Conservation (phyloP, 2,113 vertebrate genomes). For the Uropsilus gracilis region DNA sequence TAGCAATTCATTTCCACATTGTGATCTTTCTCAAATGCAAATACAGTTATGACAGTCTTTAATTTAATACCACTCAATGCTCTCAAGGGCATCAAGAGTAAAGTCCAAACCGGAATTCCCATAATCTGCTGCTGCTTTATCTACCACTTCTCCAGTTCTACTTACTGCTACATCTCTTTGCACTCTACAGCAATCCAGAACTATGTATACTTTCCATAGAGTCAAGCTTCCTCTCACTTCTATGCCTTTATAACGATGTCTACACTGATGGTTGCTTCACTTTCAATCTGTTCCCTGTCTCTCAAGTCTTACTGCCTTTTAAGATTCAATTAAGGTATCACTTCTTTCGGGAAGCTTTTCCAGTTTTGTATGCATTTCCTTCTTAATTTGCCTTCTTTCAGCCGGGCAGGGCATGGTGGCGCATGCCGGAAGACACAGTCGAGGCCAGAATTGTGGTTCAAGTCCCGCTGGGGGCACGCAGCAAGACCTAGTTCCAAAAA, state of each 20-base stretch:
- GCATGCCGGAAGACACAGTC: too few relatives aligned
- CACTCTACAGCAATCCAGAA: not conserved
- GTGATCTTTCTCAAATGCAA: slow-evolving; percentile 10
- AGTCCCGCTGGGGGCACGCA: too few relatives aligned
- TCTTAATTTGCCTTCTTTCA: not conserved
- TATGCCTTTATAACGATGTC: not conserved
- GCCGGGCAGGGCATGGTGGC: too few relatives aligned
- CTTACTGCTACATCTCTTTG: not conserved
- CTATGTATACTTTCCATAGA: not conserved
- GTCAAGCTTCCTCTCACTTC: slow-evolving; percentile 13
- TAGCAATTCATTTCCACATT: not conserved
- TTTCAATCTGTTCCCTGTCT: not conserved
- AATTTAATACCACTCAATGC: not conserved
- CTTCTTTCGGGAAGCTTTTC: not conserved
- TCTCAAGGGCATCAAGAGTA: not conserved
- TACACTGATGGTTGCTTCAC: not conserved
- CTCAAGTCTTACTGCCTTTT: not conserved
- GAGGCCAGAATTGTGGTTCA: too few relatives aligned
- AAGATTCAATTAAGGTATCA: not conserved
- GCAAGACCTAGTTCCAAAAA: too few relatives aligned
- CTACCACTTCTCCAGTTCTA: not conserved
- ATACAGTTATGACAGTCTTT: not conserved
- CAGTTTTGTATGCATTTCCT: not conserved
- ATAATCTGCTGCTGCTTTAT: not conserved
- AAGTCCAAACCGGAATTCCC: slow-evolving; percentile 35